phyloP scores from a whole-genome alignment of 2,113 vertebrate genomes.

The Pholis gunnellus region DNA sequence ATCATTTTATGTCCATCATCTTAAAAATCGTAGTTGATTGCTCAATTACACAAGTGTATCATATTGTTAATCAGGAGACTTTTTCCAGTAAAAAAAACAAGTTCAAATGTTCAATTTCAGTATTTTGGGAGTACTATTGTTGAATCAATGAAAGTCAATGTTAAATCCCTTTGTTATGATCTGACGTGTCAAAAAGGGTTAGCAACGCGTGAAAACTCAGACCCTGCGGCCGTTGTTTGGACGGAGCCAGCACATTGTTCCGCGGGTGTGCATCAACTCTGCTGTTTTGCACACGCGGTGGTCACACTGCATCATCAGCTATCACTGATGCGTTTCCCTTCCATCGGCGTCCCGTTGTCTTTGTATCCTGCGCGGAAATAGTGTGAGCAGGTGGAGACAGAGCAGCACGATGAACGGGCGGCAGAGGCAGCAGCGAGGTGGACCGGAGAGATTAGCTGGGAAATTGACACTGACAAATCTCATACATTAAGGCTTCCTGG shows the following conservation, averaged over 20 bases:
- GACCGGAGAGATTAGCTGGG: constrained; percentile 84
- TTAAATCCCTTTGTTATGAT: background rate
- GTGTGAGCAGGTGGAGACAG: constrained; percentile 49
- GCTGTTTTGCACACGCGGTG: constrained; percentile 9
- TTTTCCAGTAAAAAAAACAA: background rate
- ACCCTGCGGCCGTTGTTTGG: background rate
- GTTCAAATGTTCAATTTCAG: background rate
- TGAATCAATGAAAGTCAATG: background rate
- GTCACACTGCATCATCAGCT: constrained; percentile 27
- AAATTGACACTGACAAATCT: constrained; percentile 90
- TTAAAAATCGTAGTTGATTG: too few species aligned
- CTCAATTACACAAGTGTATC: background rate
- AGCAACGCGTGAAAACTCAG: constrained; percentile 7
- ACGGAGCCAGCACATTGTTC: constrained; percentile 9
- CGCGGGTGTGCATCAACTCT: constrained; percentile 11
- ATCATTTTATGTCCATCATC: too few species aligned
- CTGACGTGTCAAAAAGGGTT: background rate
- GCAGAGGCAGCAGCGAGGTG: constrained; percentile 76
- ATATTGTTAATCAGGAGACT: background rate
- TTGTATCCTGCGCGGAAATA: background rate
- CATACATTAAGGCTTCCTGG: constrained; percentile 85
- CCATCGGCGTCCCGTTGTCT: constrained; percentile 14
- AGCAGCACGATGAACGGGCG: constrained; percentile 76
- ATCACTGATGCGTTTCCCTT: constrained; percentile 24
- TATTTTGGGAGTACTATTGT: too few species aligned